These are phyloP conservation scores for Sminthopsis crassicaudata DNA, from an alignment of 2,113 vertebrate species.

Conservation along the genomic window DNA sequence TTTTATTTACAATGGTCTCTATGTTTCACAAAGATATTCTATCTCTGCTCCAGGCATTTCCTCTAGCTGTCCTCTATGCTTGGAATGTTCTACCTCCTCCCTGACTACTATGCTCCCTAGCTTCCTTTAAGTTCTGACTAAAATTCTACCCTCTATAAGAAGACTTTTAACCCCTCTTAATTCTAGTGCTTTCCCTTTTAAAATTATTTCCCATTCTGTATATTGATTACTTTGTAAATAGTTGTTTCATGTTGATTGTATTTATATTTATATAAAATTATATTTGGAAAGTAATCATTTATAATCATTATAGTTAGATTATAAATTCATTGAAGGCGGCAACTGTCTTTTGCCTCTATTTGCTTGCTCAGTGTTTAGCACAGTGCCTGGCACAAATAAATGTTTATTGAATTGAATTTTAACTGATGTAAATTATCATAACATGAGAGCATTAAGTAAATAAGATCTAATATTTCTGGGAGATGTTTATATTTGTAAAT, in stretches of 20 bases:
- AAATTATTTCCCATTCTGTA: not conserved
- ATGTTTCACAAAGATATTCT: not conserved
- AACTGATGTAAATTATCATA: not conserved
- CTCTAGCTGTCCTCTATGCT: not conserved
- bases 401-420: not conserved
- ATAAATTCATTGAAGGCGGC: not conserved
- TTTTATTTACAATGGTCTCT: too few relatives aligned
- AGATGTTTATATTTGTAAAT: not conserved
- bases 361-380: not conserved
- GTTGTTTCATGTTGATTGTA: not conserved
- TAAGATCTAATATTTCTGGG: too few relatives aligned
- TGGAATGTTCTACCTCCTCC: too few relatives aligned
- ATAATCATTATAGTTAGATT: not conserved
- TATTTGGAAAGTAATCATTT: too few relatives aligned
- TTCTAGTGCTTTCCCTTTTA: not conserved
- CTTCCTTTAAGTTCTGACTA: not conserved
- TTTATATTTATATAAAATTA: too few relatives aligned
- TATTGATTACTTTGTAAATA: not conserved
- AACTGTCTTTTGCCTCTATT: not conserved
- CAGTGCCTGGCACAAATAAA: not conserved
- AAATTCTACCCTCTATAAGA: not conserved
- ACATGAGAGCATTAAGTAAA: not conserved
- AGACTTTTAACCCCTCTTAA: not conserved
- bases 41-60: not conserved
- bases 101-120: not conserved